Conservation (phyloP, 2,888 invertebrate genomes). For the Eupithecia abbreviata region DNA sequence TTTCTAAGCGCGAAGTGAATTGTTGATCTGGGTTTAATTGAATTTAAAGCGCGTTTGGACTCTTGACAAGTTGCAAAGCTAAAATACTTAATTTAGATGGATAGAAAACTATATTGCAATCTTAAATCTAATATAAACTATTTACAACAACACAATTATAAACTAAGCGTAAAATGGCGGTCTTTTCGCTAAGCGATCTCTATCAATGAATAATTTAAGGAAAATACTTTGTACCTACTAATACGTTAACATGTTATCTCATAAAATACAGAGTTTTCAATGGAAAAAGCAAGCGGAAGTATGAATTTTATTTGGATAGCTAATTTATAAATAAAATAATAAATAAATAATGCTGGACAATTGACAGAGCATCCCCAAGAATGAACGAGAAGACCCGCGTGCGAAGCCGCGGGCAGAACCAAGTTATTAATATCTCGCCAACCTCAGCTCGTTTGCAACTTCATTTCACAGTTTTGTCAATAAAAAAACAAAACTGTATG, state of each 20-base stretch:
- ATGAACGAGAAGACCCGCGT: no score
- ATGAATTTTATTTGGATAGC: background rate
- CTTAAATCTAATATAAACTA: no score
- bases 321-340: no score
- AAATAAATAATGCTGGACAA: no score
- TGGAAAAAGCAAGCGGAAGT: background rate
- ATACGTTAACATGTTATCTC: no score
- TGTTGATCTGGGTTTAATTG: constrained; percentile 30
- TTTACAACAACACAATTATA: no score
- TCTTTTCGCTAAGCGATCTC: no score
- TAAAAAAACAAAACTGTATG: constrained; percentile 8
- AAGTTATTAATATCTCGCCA: background rate
- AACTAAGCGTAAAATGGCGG: no score
- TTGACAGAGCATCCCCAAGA: no score
- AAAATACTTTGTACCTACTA: background rate
- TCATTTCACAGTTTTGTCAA: constrained; percentile 1
- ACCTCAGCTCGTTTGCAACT: background rate
- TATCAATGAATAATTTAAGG: no score
- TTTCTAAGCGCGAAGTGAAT: constrained; percentile 37
- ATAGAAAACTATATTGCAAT: no score
- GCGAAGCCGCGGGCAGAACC: no score
- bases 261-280: background rate
- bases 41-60: constrained; percentile 12
- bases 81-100: background rate
- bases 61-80: background rate